Evolutionary conservation across 2,797 vertebrate species (phyloP), one percentile per base, ranked within the genome.

Genomic region (Prunella strophiata): DNA sequence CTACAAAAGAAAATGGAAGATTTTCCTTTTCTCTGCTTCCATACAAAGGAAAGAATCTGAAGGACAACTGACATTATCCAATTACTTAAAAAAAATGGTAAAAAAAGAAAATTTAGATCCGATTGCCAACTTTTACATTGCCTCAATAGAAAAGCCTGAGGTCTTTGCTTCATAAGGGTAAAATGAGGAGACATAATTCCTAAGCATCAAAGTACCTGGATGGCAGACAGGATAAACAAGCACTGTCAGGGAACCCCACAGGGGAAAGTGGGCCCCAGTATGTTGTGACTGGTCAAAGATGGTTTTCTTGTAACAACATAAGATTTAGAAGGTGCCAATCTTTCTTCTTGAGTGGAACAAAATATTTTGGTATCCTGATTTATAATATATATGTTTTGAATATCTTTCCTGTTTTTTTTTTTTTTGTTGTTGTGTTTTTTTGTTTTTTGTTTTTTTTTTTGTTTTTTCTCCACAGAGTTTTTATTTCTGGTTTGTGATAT

Each of bases 281-380:
- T 18, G 23, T 18, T 4, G 12, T 40, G 11, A 51, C 16, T 51
- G 36, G 16, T 4, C 6, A 14, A 70, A 61, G 26, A 8, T 38
- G 8, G 8, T 50, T 89, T 12, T 86, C 9, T 25, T 3, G 0
- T 50, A 70, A 16, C 0, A 2, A 3, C 3, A 2, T 9, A 14
- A 3, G 0, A 9, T 54, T 54, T 51, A 40, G 58, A 72, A 75
- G 3, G 5, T 52, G 8, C 1, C 32, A 36, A 11, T 4, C 5
- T 68, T 72, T 32, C 29, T 78, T 43, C 25, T 78, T 2, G 17
- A 42, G 17, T 5, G 2, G 25, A 74, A 32, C 4, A 62, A 58
- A 30, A 30, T 59, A 40, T 43, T 82, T 61, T 61, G 11, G 3
- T 54, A 45, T 51, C 23, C 2, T 6, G 9, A 30, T 55, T 65